These are phyloP conservation scores for Pogonocherus hispidulus DNA, from an alignment of 2,888 invertebrate species.

Conservation along the genomic window DNA sequence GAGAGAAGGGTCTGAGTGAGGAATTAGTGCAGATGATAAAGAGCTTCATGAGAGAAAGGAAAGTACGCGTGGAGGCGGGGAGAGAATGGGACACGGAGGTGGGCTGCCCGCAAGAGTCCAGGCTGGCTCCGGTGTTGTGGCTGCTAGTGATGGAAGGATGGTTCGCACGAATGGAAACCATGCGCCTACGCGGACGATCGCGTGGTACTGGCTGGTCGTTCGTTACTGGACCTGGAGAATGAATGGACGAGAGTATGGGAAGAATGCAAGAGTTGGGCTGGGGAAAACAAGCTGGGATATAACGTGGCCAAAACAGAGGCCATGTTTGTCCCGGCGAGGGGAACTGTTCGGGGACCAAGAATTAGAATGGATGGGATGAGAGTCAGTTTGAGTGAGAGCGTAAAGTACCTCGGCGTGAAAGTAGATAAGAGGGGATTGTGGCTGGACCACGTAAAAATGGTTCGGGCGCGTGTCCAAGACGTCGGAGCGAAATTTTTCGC, in stretches of 20 bases:
- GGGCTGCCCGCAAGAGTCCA: background rate
- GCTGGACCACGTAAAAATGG: background rate
- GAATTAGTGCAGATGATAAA: background rate
- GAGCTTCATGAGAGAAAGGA: background rate
- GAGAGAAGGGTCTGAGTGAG: background rate
- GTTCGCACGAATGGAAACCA: background rate
- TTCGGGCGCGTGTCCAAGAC: background rate
- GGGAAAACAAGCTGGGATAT: background rate
- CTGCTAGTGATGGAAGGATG: background rate
- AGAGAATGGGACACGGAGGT: background rate
- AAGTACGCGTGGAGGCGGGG: background rate
- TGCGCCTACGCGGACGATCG: background rate
- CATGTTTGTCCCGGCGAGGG: background rate
- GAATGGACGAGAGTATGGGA: background rate
- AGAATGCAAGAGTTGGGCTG: background rate
- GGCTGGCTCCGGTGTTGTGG: background rate
- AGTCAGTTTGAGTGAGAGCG: background rate
- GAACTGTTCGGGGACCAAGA: background rate
- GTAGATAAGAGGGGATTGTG: background rate
- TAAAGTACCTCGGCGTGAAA: background rate
- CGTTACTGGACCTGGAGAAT: background rate
- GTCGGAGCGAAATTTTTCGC: background rate
- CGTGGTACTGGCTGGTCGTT: too few species aligned
- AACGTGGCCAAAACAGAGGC: background rate
- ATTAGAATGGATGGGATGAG: background rate